phyloP scores from a whole-genome alignment of 1,140 invertebrate species.

The Cherax quadricarinatus region DNA sequence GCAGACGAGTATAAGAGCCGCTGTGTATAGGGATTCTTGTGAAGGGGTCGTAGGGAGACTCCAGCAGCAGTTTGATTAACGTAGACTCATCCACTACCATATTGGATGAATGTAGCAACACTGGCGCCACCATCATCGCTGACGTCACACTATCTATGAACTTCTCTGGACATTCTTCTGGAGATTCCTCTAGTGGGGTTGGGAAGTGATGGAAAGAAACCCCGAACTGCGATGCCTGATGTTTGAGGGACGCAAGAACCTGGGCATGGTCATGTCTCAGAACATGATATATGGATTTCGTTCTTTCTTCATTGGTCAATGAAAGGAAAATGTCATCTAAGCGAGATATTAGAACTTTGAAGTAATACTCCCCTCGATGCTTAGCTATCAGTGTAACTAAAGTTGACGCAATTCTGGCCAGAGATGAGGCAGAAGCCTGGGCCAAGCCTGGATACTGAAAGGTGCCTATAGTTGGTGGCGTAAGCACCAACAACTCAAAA shows the following conservation, averaged over 20 bases:
- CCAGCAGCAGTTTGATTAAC: background rate
- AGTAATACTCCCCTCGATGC: no score
- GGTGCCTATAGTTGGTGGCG: background rate
- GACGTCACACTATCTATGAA: background rate
- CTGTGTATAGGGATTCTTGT: background rate
- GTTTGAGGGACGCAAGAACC: background rate
- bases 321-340: background rate
- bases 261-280: constrained; percentile 1
- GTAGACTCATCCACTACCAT: constrained; percentile 10
- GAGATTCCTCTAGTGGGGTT: background rate
- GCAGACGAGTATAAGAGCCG: background rate
- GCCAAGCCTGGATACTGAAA: background rate
- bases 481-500: background rate
- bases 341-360: background rate
- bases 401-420: background rate
- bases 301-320: background rate
- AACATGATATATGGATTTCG: background rate
- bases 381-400: background rate
- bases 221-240: background rate
- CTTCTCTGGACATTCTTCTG: background rate
- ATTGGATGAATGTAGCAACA: background rate
- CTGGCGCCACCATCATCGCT: background rate
- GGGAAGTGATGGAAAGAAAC: background rate
- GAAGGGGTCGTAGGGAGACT: background rate
- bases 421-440: background rate